Evolutionary conservation across 1,140 invertebrate species (phyloP).

Genomic region (Sycophaga agraensis): DNA sequence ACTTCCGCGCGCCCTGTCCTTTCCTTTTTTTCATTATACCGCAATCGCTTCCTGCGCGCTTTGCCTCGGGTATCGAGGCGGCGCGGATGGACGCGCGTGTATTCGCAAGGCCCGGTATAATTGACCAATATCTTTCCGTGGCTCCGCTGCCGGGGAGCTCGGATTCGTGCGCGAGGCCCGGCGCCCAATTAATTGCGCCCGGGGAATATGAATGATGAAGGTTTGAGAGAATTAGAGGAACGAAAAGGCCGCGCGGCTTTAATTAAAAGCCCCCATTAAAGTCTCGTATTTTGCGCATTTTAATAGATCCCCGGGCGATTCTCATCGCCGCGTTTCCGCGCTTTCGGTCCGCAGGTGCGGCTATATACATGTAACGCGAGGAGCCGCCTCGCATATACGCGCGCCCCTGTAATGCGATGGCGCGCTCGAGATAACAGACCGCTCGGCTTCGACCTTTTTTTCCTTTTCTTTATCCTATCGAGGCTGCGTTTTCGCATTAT

Average conservation of each 20-base stretch:
- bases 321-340: conserved; percentile 23
- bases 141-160: neutral
- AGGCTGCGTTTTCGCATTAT: no score
- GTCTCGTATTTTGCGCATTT: conserved; percentile 20
- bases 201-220: neutral
- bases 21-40: no score
- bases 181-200: neutral
- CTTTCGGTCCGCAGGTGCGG: conserved; percentile 11
- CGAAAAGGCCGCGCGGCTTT: neutral
- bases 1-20: neutral
- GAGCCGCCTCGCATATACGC: neutral
- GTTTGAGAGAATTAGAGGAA: no score
- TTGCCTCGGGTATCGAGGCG: neutral
- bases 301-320: conserved; percentile 15
- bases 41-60: no score
- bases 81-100: neutral
- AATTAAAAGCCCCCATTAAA: conserved; percentile 26
- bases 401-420: conserved; percentile 6
- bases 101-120: no score
- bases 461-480: no score
- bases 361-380: neutral
- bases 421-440: conserved; percentile 20
- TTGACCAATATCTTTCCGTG: no score
- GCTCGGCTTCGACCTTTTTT: no score
- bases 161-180: neutral